Base-by-base conservation (phyloP, 2,888 invertebrate species). In the Perizoma flavofasciatum region DNA sequence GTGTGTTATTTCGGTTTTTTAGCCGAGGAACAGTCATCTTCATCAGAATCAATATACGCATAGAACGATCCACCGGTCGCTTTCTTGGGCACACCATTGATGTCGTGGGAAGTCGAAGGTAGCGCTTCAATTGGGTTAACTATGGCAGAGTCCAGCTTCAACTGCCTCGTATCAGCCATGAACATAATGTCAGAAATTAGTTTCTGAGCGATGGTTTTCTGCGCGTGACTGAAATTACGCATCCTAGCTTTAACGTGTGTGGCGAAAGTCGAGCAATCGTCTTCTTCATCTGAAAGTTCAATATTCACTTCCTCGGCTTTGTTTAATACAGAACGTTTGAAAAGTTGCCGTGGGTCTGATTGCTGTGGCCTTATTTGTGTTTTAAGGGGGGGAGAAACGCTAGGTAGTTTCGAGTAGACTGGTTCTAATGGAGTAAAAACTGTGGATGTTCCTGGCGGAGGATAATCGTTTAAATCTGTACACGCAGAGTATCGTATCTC, bases 151-250 rank as follows among this genome's bases (percentile, higher is more conserved):
- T 5, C 41, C 11, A 62, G 4, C 8, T 56, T 44, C 8, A 67
- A 47, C 9, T 67, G 62, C 5, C 44, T 48, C 0, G 58, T 64
- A 33, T 60, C 60, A 45, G 65, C 66, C 57, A 60, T n/a, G 7
- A 65, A 64, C 55, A 67, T 49, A 7, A 67, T 39, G 33, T 67
- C 64, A 1, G 60, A 62, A n/a, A 67, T 65, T 3, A 65, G 51
- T 10, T 65, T 67, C 11, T 56, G 60, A 7, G 66, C 66, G 6
- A 67, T 65, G 6, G 35, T 34, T 33, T 56, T 64, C 49, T 67
- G 66, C 22, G n/a, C 6, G 0, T 39, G 50, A n/a, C 53, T 45
- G 7, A 66, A 58, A 5, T 43, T 37, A 0, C 60, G 50, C 64
- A 67, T 62, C 37, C 44, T 55, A 3, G 45, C 22, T 33, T 49